A percentile compares a stretch with the other conserved stretches of the same genome.
Evolutionary conservation across 2,113 vertebrate genomes (phyloP).

Genomic region (Dasyprocta punctata): DNA sequence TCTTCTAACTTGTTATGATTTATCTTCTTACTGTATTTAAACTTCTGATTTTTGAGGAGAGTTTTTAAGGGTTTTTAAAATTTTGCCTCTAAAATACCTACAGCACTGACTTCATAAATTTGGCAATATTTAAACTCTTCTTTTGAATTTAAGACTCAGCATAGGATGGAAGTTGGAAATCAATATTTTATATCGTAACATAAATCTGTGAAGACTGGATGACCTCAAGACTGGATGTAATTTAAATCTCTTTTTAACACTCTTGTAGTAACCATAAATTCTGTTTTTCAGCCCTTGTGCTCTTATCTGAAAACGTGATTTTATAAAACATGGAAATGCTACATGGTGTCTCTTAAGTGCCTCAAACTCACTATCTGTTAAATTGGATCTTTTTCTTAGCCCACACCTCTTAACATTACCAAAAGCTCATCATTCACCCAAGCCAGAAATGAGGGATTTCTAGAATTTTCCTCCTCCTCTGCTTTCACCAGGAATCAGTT

Average conservation of each 20-base stretch:
- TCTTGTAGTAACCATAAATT: background rate
- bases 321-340: background rate
- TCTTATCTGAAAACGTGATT: background rate
- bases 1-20: background rate
- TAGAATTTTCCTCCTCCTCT: background rate
- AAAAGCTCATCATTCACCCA: background rate
- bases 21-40: background rate
- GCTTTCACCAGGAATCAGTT: background rate
- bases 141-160: background rate
- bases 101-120: background rate
- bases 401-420: background rate
- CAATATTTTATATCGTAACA: background rate
- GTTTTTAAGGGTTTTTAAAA: background rate
- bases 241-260: background rate
- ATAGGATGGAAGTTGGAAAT: slow-evolving; percentile 7
- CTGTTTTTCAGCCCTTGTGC: background rate
- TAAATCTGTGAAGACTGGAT: background rate
- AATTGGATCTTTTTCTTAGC: background rate
- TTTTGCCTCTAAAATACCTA: background rate
- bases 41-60: background rate
- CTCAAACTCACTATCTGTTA: background rate
- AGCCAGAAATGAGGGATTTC: background rate
- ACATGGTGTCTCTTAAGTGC: background rate
- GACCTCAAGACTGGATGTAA: too few species aligned
- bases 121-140: background rate